Conservation (phyloP, 2,888 invertebrate genomes). For the Leucophenga maculata region DNA sequence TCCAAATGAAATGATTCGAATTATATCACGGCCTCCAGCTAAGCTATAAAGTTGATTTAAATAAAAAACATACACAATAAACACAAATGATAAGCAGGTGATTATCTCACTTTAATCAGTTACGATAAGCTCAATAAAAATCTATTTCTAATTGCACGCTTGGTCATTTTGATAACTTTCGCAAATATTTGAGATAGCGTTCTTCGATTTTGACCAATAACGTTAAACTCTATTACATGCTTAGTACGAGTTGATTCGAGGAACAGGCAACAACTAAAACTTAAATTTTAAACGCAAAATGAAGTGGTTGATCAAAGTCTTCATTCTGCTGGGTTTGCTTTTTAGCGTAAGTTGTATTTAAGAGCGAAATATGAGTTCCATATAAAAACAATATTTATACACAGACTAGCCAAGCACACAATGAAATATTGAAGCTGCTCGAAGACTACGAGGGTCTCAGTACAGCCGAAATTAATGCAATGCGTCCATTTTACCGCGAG, state of each 20-base stretch:
- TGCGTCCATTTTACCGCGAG: conserved; percentile 56
- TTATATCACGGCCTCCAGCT: too few species aligned
- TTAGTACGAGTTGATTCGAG: too few species aligned
- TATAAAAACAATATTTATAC: neutral
- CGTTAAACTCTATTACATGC: too few species aligned
- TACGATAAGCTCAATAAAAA: neutral
- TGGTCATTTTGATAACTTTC: neutral
- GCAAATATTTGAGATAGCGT: neutral
- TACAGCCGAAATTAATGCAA: conserved; percentile 46
- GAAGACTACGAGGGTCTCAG: conserved; percentile 44
- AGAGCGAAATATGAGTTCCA: neutral
- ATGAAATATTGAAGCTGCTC: conserved; percentile 44
- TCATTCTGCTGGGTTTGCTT: neutral
- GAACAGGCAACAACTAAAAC: too few species aligned
- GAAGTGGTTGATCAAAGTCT: neutral
- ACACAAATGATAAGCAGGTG: neutral
- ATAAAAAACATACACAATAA: too few species aligned
- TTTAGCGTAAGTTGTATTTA: neutral
- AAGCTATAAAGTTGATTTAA: too few species aligned
- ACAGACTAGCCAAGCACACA: conserved; percentile 32
- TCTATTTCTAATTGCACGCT: too few species aligned
- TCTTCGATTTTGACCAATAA: too few species aligned
- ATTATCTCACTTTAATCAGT: neutral
- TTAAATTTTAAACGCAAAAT: neutral
- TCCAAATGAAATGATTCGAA: too few species aligned